Base-by-base conservation (phyloP, 2,797 vertebrate genomes). In the Streptopelia turtur region DNA sequence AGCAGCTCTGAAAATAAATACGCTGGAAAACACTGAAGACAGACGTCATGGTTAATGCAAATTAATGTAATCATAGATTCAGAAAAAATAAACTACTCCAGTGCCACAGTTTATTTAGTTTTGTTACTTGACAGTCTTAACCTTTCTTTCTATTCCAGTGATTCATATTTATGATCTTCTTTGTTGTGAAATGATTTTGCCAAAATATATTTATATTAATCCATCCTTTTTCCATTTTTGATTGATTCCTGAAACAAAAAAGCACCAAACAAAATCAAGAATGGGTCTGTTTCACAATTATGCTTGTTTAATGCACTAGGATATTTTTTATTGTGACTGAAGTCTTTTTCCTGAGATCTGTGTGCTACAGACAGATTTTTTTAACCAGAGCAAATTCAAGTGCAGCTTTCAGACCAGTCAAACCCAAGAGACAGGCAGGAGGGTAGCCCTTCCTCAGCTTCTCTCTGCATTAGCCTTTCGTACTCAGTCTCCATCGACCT, bases 401-500 rank as follows among this genome's bases (percentile, higher is more conserved):
- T 98, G 95, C 97, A 97, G 97, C 94, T 97, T 98, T 98, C 96
- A 97, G 97, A 97, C 96, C 94, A 96, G 97, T 92, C 95, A 97
- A 98, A 97, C 96, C 97, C 97, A 96, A 97, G 97, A 98, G 97
- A 98, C 94, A 97, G 91, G 97, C 96, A 97, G 96, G 96, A 97
- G 97, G 96, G 97, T 93, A 97, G 96, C 96, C 95, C 97, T 97
- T 98, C 95, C 96, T 96, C 97, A 97, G 96, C 97, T 97, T 97
- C 97, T 97, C 92, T 97, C 97, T 98, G 96, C 97, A 98, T 98
- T 98, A 98, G 98, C 98, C 95, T 96, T 97, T 98, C 97, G 79
- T 98, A 97, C 98, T 98, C 96, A 96, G 97, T 96, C 98, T 98
- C 98, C 98, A 98, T 98, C 98, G 98, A 98, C 98, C 98, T 99